Evolutionary conservation across 2,113 vertebrate species (phyloP).

Genomic region (Perognathus longimembris): DNA sequence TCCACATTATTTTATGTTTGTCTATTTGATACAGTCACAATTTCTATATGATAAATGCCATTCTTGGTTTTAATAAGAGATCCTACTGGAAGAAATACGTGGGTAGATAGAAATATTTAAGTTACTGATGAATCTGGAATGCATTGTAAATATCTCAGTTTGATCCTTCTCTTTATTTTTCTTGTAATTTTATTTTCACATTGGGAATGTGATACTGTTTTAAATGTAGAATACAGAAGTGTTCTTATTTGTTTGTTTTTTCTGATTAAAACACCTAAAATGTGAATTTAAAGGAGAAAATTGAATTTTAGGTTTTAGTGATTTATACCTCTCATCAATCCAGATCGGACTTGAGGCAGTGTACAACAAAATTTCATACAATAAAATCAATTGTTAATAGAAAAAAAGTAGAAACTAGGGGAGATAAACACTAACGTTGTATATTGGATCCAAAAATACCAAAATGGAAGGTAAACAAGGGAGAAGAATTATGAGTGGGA

Average conservation of each 20-base stretch:
- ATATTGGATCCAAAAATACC: background rate
- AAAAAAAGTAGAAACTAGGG: background rate
- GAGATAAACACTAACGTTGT: background rate
- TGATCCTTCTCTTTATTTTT: background rate
- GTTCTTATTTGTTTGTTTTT: background rate
- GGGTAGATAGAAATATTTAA: background rate
- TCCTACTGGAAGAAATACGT: background rate
- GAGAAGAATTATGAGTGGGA: slow-evolving; percentile 1
- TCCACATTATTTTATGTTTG: background rate
- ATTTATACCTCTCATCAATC: slow-evolving; percentile 46
- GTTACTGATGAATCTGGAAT: background rate
- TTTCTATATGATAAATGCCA: background rate
- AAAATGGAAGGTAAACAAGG: background rate
- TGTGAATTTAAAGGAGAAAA: background rate
- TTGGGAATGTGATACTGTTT: background rate
- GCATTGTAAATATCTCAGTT: background rate
- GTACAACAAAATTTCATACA: slow-evolving; percentile 27
- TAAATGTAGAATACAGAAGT: background rate
- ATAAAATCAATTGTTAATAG: slow-evolving; percentile 33
- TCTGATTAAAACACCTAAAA: too few relatives aligned
- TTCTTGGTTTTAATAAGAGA: slow-evolving; percentile 5
- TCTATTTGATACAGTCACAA: background rate
- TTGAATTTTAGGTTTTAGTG: slow-evolving; percentile 45
- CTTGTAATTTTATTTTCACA: background rate
- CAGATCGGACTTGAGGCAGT: slow-evolving; percentile 19